phyloP scores from a whole-genome alignment of 1,140 invertebrate species.

The Chironomus striatipennis region DNA sequence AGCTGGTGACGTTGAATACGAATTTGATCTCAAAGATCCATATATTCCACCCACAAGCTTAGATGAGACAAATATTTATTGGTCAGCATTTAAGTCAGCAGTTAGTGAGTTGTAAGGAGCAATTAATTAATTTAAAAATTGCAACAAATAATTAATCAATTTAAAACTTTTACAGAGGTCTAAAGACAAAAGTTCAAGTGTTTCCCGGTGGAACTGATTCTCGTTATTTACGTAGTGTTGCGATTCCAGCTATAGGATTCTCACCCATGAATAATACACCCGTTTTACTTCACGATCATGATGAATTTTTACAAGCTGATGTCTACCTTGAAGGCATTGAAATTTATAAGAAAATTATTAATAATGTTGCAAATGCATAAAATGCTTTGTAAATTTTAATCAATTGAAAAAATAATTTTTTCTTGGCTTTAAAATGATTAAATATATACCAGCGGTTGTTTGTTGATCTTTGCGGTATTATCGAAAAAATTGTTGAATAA shows the following conservation, averaged over 20 bases:
- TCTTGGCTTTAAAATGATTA: neutral
- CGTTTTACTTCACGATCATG: constrained; percentile 65
- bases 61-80: constrained; percentile 59
- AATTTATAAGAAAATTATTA: constrained; percentile 51
- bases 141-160: neutral
- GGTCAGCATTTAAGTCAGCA: constrained; percentile 63
- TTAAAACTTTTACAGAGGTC: constrained; percentile 28
- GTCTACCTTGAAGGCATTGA: constrained; percentile 64
- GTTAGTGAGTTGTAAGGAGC: constrained; percentile 43
- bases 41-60: constrained; percentile 50
- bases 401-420: neutral
- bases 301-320: constrained; percentile 63
- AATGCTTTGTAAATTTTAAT: neutral
- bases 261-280: constrained; percentile 74
- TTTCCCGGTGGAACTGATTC: constrained; percentile 63
- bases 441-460: neutral
- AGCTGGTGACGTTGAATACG: constrained; percentile 51
- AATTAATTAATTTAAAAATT: constrained; percentile 20
- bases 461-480: neutral
- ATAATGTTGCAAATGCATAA: constrained; percentile 45
- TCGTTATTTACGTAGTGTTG: constrained; percentile 50
- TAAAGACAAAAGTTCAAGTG: constrained; percentile 50
- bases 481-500: neutral
- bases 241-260: constrained; percentile 70
- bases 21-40: constrained; percentile 44